phyloP scores from a whole-genome alignment of 2,888 invertebrate species.

The Stenurella melanura region DNA sequence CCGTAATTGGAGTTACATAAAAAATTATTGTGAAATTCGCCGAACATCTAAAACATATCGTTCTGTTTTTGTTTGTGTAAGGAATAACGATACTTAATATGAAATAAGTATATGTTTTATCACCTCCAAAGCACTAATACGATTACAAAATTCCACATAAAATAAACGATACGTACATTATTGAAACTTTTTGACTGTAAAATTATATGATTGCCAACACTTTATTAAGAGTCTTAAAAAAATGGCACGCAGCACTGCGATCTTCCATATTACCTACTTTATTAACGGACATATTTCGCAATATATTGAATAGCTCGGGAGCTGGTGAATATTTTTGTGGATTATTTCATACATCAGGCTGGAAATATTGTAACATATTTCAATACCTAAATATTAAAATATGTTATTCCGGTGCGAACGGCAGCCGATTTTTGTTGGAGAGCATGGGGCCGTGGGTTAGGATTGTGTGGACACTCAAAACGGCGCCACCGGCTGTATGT shows the following conservation, averaged over 20 bases:
- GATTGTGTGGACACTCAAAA: too few relatives aligned
- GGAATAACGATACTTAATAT: background rate
- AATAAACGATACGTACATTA: background rate
- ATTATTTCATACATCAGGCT: too few relatives aligned
- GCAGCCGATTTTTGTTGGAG: too few relatives aligned
- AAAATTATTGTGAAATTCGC: background rate
- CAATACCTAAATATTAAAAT: too few relatives aligned
- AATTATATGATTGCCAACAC: background rate
- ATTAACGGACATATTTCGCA: background rate
- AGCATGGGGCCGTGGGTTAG: too few relatives aligned
- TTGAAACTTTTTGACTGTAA: background rate
- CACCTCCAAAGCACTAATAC: background rate
- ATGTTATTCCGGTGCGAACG: too few relatives aligned
- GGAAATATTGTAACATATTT: too few relatives aligned
- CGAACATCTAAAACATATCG: background rate
- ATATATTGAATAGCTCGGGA: too few relatives aligned
- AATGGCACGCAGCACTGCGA: background rate
- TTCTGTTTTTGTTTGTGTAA: background rate
- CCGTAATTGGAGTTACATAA: background rate
- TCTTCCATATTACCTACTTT: background rate
- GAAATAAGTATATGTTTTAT: background rate
- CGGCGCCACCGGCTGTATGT: too few relatives aligned
- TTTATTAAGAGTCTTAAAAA: constrained; percentile 14
- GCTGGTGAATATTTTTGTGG: too few relatives aligned
- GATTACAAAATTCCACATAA: background rate